Percentiles rank a stretch among this genome's conserved stretches.
These are phyloP conservation scores for Diachasmimorpha longicaudata DNA, from an alignment of 1,140 invertebrate species.

Conservation along the genomic window DNA sequence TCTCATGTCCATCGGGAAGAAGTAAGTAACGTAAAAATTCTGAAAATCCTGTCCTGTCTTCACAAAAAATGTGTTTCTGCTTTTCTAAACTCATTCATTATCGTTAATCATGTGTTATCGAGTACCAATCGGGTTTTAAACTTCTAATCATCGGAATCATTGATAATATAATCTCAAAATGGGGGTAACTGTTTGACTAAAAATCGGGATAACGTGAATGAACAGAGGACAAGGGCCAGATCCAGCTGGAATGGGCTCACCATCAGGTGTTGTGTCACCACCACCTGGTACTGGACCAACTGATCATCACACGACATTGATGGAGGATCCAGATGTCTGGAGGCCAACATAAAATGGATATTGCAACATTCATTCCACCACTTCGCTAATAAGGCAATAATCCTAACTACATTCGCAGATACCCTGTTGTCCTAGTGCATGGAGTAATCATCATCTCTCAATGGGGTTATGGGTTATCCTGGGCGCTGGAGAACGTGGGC, in stretches of 20 bases:
- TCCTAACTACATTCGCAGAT: constrained; percentile 41
- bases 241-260: constrained; percentile 78
- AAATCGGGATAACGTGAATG: constrained; percentile 24
- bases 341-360: constrained; percentile 79
- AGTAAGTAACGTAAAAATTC: constrained; percentile 69
- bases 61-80: neutral
- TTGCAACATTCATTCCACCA: constrained; percentile 42
- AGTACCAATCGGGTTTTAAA: neutral
- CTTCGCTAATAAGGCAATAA: constrained; percentile 62
- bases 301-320: constrained; percentile 77
- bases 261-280: constrained; percentile 56
- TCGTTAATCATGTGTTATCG: neutral
- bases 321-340: constrained; percentile 90
- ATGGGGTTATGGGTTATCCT: too few relatives aligned
- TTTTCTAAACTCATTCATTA: neutral
- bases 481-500: too few relatives aligned
- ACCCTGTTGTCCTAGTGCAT: constrained; percentile 14
- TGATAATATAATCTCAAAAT: neutral
- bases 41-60: too few relatives aligned
- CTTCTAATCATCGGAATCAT: neutral
- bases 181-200: neutral
- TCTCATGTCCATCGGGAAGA: constrained; percentile 90
- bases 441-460: neutral
- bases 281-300: constrained; percentile 61
- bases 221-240: constrained; percentile 81